Evolutionary conservation across 2,888 invertebrate species (phyloP).

Genomic region (Agriopis leucophaearia): DNA sequence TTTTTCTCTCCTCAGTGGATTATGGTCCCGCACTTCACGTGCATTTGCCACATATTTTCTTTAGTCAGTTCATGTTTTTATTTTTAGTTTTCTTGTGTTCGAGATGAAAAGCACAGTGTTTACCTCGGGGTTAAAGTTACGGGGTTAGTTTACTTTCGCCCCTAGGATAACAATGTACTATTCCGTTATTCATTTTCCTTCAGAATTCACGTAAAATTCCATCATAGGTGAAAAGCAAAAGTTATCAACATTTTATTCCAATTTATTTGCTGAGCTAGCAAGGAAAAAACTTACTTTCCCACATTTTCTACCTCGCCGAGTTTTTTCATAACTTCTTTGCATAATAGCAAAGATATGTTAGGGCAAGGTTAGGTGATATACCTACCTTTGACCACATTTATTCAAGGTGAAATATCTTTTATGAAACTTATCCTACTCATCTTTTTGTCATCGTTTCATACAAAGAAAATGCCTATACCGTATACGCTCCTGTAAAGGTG

Average conservation of each 20-base stretch:
- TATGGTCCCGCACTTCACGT: too few relatives aligned
- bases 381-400: conserved; percentile 5
- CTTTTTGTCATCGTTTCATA: conserved; percentile 3
- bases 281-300: too few relatives aligned
- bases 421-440: conserved; percentile 2
- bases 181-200: too few relatives aligned
- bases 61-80: too few relatives aligned
- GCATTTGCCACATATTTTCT: too few relatives aligned
- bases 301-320: not conserved
- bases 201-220: too few relatives aligned
- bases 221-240: not conserved
- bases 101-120: too few relatives aligned
- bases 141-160: too few relatives aligned
- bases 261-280: not conserved
- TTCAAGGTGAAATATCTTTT: conserved; percentile 8
- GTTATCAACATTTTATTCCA: not conserved
- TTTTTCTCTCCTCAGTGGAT: too few relatives aligned
- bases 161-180: too few relatives aligned
- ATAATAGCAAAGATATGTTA: conserved; percentile 1
- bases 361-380: not conserved
- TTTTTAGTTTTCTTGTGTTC: too few relatives aligned
- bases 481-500: not conserved
- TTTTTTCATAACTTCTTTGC: not conserved
- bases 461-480: not conserved
- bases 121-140: too few relatives aligned